A percentile compares a stretch with the other conserved stretches of the same genome.
These are phyloP conservation scores for Pithys albifrons DNA, from an alignment of 2,113 vertebrate genomes.

Conservation along the genomic window DNA sequence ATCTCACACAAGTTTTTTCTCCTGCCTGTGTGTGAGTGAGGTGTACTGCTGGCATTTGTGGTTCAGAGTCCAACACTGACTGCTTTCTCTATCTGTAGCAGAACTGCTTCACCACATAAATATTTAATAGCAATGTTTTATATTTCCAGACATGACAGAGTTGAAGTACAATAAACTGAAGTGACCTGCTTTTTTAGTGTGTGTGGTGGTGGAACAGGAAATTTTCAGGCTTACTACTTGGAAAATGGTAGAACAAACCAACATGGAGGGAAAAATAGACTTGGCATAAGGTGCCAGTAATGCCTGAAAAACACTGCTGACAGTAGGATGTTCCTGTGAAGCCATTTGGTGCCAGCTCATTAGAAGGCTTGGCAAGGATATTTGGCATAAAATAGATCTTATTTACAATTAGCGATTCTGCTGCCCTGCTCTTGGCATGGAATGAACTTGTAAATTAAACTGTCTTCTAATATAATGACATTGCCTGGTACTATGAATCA, in stretches of 20 bases:
- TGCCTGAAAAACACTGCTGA: conserved; percentile 40
- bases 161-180: neutral
- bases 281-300: neutral
- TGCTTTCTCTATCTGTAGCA: rapidly evolving
- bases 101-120: neutral
- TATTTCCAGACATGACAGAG: conserved; percentile 2
- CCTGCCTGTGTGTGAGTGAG: neutral
- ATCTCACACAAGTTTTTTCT: neutral
- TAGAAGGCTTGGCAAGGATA: conserved; percentile 57
- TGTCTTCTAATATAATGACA: conserved; percentile 60
- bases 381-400: conserved; percentile 64
- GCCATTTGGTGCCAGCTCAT: conserved; percentile 61
- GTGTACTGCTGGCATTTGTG: neutral
- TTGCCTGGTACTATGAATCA: conserved; percentile 42
- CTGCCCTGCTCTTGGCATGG: conserved; percentile 46
- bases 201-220: conserved; percentile 18
- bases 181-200: neutral
- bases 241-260: conserved; percentile 17
- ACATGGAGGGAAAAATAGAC: neutral
- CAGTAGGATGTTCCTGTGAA: conserved; percentile 30
- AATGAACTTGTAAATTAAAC: conserved; percentile 67
- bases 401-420: conserved; percentile 44
- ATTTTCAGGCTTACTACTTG: neutral
- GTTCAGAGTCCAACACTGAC: neutral
- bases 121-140: neutral